Conservation (phyloP, 2,888 invertebrate genomes). For the Dynastes grantii region DNA sequence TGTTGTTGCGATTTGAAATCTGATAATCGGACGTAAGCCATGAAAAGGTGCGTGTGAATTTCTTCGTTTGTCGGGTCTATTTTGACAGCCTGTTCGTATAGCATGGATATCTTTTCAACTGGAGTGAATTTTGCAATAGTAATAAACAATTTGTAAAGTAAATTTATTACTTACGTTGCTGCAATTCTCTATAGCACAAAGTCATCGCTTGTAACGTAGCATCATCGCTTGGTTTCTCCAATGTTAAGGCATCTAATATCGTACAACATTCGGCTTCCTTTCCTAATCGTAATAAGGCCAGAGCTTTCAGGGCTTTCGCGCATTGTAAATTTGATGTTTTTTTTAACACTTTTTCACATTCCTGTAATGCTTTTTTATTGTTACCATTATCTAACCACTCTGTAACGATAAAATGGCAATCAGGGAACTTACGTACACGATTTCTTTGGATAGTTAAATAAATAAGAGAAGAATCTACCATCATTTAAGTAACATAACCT, state of each 20-base stretch:
- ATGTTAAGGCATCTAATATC: constrained; percentile 84
- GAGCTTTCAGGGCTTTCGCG: constrained; percentile 93
- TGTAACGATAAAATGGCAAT: constrained; percentile 66
- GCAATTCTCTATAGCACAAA: constrained; percentile 94
- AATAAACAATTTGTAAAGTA: not conserved
- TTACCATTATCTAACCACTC: constrained; percentile 97
- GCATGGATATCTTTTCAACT: constrained; percentile 91
- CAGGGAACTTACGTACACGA: not conserved
- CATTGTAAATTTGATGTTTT: constrained; percentile 92
- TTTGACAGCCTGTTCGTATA: constrained; percentile 92
- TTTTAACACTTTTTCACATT: constrained; percentile 95
- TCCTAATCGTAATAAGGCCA: constrained; percentile 92
- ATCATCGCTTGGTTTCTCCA: constrained; percentile 90
- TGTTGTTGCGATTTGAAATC: constrained; percentile 94
- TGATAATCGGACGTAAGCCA: constrained; percentile 93
- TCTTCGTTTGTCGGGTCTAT: constrained; percentile 92
- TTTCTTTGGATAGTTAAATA: not conserved
- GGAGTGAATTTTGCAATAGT: not conserved
- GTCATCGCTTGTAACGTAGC: constrained; percentile 96
- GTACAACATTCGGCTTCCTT: constrained; percentile 85
- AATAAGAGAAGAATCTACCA: constrained; percentile 34
- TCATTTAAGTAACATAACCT: constrained; percentile 55
- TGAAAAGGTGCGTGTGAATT: constrained; percentile 93
- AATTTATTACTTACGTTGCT: constrained; percentile 81
- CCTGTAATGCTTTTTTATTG: constrained; percentile 97